These are phyloP conservation scores for Parnassius orleans DNA, from an alignment of 2,888 invertebrate species.

Conservation along the genomic window DNA sequence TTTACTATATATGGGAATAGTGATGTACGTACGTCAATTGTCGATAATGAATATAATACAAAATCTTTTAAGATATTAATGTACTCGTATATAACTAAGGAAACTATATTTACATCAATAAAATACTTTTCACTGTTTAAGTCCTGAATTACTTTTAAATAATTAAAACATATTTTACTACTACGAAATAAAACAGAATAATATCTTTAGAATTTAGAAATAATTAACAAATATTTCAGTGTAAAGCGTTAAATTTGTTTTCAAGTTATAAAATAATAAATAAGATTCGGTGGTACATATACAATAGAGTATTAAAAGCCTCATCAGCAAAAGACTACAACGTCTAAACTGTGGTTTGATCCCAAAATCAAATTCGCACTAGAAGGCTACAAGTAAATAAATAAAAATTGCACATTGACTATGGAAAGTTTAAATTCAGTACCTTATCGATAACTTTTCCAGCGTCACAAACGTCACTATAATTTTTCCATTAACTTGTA, in stretches of 20 bases:
- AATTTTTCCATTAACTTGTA: too few species aligned
- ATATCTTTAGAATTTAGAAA: slow-evolving; percentile 5
- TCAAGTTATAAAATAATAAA: slow-evolving; percentile 8
- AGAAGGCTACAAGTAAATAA: neutral
- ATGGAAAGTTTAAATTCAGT: too few species aligned
- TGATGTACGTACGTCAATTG: neutral
- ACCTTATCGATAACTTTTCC: too few species aligned
- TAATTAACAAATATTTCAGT: neutral
- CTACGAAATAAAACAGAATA: neutral
- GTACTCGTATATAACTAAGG: neutral
- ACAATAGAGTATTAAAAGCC: slow-evolving; percentile 10
- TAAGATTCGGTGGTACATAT: slow-evolving; percentile 13
- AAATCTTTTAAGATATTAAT: neutral
- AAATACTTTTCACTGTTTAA: too few species aligned
- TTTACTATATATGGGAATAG: neutral
- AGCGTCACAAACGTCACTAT: too few species aligned
- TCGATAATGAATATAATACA: neutral
- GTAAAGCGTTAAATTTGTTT: neutral
- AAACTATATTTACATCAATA: too few species aligned
- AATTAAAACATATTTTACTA: slow-evolving; percentile 2
- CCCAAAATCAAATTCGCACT: too few species aligned
- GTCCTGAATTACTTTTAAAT: neutral
- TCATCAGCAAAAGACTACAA: slow-evolving; percentile 6
- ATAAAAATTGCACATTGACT: too few species aligned
- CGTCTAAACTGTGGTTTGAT: neutral